phyloP scores from a whole-genome alignment of 2,797 vertebrate genomes.

The Gallinago nigripennis region DNA sequence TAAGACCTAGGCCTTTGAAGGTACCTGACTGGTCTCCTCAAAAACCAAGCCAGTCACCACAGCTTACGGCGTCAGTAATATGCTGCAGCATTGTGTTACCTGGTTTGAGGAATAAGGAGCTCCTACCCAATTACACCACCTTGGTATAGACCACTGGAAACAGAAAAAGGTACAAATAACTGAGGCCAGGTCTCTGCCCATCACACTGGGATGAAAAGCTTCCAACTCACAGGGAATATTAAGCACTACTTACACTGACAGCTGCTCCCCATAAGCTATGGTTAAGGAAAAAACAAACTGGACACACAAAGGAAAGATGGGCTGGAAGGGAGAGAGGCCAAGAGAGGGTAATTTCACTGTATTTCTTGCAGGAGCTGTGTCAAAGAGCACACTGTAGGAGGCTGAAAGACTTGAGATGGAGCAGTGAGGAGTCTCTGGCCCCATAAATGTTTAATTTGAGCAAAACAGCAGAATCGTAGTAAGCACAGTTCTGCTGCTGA shows the following conservation, averaged over 20 bases:
- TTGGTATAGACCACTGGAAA: not conserved
- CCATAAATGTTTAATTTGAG: conserved; percentile 17
- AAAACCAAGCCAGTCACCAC: not conserved
- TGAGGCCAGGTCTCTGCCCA: not conserved
- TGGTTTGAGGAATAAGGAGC: not conserved
- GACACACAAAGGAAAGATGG: not conserved
- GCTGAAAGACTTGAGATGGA: not conserved
- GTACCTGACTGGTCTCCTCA: not conserved
- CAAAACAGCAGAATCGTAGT: not conserved
- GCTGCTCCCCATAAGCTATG: not conserved
- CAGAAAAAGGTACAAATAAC: not conserved
- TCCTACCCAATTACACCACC: not conserved
- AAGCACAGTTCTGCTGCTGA: not conserved
- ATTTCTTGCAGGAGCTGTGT: not conserved
- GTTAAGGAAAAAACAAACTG: not conserved
- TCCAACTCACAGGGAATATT: not conserved
- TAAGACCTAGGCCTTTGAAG: not conserved
- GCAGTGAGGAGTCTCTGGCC: not conserved
- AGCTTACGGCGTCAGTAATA: not conserved
- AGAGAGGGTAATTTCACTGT: not conserved
- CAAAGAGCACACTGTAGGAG: not conserved
- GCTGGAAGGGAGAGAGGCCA: not conserved
- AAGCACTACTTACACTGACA: not conserved
- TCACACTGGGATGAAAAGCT: not conserved
- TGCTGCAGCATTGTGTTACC: not conserved